These are phyloP conservation scores for Catocala sponsa DNA, from an alignment of 2,888 invertebrate genomes.

Conservation along the genomic window DNA sequence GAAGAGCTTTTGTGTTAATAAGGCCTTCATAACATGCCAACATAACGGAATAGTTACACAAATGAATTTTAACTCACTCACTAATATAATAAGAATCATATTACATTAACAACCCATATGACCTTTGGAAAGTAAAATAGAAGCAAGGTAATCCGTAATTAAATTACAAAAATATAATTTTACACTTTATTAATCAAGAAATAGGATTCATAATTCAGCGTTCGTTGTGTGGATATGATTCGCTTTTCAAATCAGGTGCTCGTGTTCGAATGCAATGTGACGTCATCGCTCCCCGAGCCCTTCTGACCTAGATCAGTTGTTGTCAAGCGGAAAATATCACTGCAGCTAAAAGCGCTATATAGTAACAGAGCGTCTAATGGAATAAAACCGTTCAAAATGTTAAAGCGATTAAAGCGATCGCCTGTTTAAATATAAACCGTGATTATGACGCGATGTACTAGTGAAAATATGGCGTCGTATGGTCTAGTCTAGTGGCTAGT, in stretches of 20 bases:
- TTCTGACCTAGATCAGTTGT: conserved; percentile 76
- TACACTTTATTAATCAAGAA: conserved; percentile 13
- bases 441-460: conserved; percentile 23
- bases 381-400: conserved; percentile 11
- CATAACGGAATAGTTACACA: conserved; percentile 43
- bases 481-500: conserved; percentile 61
- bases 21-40: conserved; percentile 56
- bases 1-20: conserved; percentile 54
- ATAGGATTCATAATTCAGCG: conserved; percentile 35
- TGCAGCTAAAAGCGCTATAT: conserved; percentile 49
- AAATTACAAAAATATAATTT: conserved; percentile 30
- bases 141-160: conserved; percentile 50
- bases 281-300: conserved; percentile 74
- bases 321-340: conserved; percentile 70
- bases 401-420: conserved; percentile 27
- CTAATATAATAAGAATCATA: conserved; percentile 45
- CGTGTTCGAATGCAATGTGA: conserved; percentile 72
- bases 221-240: conserved; percentile 27
- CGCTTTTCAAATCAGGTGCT: conserved; percentile 51
- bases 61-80: conserved; percentile 50
- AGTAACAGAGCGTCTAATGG: conserved; percentile 28
- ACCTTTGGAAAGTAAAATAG: conserved; percentile 44
- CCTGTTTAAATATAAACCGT: conserved; percentile 26
- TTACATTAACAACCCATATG: conserved; percentile 37
- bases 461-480: conserved; percentile 61